phyloP scores from a whole-genome alignment of 92 coral and sea anemone genomes.

The Siderastrea radians region DNA sequence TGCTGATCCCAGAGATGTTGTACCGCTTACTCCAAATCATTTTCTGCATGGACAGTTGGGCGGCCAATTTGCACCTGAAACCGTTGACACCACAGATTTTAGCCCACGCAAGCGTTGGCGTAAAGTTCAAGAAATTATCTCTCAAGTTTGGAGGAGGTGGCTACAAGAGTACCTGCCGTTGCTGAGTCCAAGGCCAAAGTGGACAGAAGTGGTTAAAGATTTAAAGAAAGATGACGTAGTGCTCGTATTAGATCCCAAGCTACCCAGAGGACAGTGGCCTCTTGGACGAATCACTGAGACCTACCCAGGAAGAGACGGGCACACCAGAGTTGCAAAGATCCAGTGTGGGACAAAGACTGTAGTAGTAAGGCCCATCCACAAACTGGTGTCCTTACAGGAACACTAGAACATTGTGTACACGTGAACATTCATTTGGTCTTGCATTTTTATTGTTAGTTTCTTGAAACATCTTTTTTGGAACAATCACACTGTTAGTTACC shows the following conservation, averaged over 20 bases:
- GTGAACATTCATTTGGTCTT: not conserved
- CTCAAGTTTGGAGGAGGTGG: slow-evolving; percentile 73
- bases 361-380: slow-evolving; percentile 51
- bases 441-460: not conserved
- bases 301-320: slow-evolving; percentile 74
- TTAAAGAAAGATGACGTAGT: slow-evolving; percentile 63
- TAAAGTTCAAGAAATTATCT: slow-evolving; percentile 62
- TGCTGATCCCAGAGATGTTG: slow-evolving; percentile 50
- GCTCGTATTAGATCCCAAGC: slow-evolving; percentile 58
- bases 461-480: not conserved
- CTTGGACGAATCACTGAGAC: slow-evolving; percentile 59
- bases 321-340: slow-evolving; percentile 75
- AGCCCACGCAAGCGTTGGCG: slow-evolving; percentile 68
- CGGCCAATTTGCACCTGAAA: slow-evolving; percentile 72
- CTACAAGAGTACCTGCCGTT: slow-evolving; percentile 69
- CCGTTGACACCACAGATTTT: slow-evolving; percentile 49
- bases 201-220: slow-evolving; percentile 69
- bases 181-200: slow-evolving; percentile 63
- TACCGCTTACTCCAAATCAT: slow-evolving; percentile 53
- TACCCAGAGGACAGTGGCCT: slow-evolving; percentile 71
- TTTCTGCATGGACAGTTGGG: slow-evolving; percentile 72
- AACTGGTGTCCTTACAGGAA: slow-evolving; percentile 46
- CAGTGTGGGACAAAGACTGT: slow-evolving; percentile 61
- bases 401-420: slow-evolving; percentile 3
- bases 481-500: slow-evolving; percentile 16